phyloP scores from a whole-genome alignment of 2,888 invertebrate species.

The Luperina nickerlii region DNA sequence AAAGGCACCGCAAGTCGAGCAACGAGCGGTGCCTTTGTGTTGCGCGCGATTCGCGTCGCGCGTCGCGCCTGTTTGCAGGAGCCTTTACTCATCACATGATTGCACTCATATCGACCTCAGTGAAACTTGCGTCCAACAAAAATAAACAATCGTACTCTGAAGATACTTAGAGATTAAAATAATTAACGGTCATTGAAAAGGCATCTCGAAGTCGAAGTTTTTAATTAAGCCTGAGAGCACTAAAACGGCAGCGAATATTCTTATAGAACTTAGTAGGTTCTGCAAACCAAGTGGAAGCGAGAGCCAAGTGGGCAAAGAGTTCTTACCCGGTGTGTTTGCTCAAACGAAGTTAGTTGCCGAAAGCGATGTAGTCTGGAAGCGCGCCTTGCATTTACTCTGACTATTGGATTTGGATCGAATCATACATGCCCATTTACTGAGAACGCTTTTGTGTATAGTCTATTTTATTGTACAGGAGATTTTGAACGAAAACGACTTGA shows the following conservation, averaged over 20 bases:
- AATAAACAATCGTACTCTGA: slow-evolving; percentile 23
- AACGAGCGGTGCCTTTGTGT: too few species aligned
- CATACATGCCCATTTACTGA: slow-evolving; percentile 70
- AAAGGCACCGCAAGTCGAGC: too few species aligned
- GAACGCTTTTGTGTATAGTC: slow-evolving; percentile 55
- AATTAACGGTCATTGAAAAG: slow-evolving; percentile 63
- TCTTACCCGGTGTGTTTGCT: slow-evolving; percentile 77
- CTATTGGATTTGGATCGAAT: slow-evolving; percentile 80
- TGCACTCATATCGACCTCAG: neutral
- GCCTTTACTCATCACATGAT: neutral
- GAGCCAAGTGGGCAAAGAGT: slow-evolving; percentile 78
- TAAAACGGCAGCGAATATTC: slow-evolving; percentile 69
- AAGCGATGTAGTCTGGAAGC: slow-evolving; percentile 73
- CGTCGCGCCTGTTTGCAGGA: too few species aligned
- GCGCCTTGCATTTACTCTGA: slow-evolving; percentile 78
- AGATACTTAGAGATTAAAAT: slow-evolving; percentile 53
- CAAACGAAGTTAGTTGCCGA: slow-evolving; percentile 81
- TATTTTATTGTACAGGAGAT: slow-evolving; percentile 51
- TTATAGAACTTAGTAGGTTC: slow-evolving; percentile 70
- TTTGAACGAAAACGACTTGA: slow-evolving; percentile 23
- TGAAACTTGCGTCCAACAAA: slow-evolving; percentile 22
- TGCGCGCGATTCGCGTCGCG: too few species aligned
- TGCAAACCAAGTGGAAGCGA: slow-evolving; percentile 76
- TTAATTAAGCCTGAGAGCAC: slow-evolving; percentile 70
- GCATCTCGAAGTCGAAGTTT: slow-evolving; percentile 64